Conservation (phyloP, 2,113 vertebrate genomes). For the Hippocampus guttulatus region DNA sequence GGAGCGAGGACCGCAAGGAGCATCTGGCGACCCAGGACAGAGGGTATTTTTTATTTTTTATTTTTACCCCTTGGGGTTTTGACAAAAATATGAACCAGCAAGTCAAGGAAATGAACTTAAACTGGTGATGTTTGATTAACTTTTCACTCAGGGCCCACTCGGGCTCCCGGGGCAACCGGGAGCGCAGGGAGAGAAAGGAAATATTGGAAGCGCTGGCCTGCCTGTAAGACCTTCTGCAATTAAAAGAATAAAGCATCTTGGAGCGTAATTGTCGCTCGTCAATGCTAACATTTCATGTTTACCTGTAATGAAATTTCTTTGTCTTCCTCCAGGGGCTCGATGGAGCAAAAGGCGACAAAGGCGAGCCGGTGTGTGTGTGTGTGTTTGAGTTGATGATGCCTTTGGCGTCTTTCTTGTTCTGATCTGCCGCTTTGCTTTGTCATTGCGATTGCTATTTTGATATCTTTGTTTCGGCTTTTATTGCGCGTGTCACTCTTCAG, state of each 20-base stretch:
- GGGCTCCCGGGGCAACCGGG: conserved; percentile 81
- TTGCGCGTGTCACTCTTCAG: conserved; percentile 25
- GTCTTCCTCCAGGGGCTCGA: conserved; percentile 63
- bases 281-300: neutral
- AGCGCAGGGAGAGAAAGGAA: conserved; percentile 76
- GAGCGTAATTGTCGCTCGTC: neutral
- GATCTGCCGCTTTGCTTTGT: conserved; percentile 22
- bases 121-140: neutral
- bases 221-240: conserved; percentile 46
- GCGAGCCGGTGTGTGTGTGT: conserved; percentile 69
- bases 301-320: neutral
- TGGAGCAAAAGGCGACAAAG: conserved; percentile 78
- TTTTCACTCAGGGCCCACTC: conserved; percentile 70
- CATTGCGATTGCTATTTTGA: conserved; percentile 29
- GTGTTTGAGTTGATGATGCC: neutral
- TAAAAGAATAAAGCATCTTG: neutral
- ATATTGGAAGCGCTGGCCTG: conserved; percentile 68
- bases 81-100: neutral
- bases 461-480: conserved; percentile 43
- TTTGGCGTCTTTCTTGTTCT: neutral
- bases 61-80: neutral
- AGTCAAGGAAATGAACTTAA: neutral
- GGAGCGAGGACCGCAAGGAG: conserved; percentile 73
- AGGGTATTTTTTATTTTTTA: conserved; percentile 56
- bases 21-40: conserved; percentile 78